A percentile compares a stretch with the other conserved stretches of the same genome.
Conservation (phyloP, 2,113 vertebrate species). For the Cairina moschata region DNA sequence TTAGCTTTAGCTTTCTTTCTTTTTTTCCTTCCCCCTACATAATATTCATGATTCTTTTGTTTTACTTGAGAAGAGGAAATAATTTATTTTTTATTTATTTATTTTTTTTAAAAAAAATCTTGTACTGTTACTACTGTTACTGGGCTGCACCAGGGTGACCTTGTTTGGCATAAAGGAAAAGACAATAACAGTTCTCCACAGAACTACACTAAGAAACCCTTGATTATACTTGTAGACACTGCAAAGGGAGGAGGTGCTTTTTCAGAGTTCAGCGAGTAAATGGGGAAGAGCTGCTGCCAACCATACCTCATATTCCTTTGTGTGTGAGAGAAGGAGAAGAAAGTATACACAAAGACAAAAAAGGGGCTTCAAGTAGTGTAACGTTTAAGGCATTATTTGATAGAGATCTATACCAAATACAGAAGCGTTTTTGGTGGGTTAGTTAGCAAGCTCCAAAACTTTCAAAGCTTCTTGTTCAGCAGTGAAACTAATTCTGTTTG, state of each 20-base stretch:
- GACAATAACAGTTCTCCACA: fast-evolving
- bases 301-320: not conserved
- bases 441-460: not conserved
- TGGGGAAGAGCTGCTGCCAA: not conserved
- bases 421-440: not conserved
- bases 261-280: not conserved
- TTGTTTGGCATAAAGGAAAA: not conserved
- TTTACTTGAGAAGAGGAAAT: not conserved
- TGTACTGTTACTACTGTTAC: not conserved
- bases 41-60: not conserved
- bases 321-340: not conserved
- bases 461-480: not conserved
- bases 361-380: not conserved
- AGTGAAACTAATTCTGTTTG: not conserved
- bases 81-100: no score
- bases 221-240: not conserved
- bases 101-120: not conserved
- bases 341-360: not conserved
- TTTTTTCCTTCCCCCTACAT: not conserved
- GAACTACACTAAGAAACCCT: not conserved
- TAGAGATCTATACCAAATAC: not conserved
- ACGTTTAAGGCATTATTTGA: not conserved
- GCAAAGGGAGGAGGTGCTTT: not conserved
- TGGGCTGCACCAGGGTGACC: not conserved
- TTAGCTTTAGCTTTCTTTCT: not conserved